Conservation (phyloP, 2,797 vertebrate species). For the Cyclura pinguis region DNA sequence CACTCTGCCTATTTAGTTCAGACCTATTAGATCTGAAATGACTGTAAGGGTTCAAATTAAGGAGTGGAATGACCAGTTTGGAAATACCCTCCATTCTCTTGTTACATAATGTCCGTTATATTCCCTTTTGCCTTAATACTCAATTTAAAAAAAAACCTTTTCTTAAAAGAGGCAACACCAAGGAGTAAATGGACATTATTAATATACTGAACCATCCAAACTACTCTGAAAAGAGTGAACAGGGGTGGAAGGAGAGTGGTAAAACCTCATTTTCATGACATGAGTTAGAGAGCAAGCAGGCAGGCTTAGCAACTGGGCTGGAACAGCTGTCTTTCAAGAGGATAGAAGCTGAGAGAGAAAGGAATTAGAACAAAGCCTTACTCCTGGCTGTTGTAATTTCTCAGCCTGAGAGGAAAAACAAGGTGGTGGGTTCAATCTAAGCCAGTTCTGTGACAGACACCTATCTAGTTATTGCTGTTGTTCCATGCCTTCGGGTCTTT, state of each 20-base stretch:
- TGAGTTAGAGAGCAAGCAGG: neutral
- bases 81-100: conserved; percentile 72
- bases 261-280: neutral
- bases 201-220: no score
- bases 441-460: neutral
- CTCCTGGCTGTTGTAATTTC: neutral
- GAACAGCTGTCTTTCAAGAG: neutral
- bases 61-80: conserved; percentile 71
- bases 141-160: conserved; percentile 27
- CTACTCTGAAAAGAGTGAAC: no score
- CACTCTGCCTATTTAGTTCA: conserved; percentile 65
- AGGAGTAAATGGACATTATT: neutral
- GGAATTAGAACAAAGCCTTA: neutral
- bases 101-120: conserved; percentile 68
- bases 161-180: neutral
- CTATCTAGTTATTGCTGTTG: neutral
- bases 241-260: no score
- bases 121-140: conserved; percentile 49
- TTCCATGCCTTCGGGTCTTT: no score
- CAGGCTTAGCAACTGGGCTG: neutral
- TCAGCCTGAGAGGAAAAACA: neutral
- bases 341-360: neutral
- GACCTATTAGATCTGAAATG: conserved; percentile 75
- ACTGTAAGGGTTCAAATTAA: conserved; percentile 66
- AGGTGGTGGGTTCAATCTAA: neutral